Conservation (phyloP, 2,113 vertebrate genomes). For the Jacana jacana region DNA sequence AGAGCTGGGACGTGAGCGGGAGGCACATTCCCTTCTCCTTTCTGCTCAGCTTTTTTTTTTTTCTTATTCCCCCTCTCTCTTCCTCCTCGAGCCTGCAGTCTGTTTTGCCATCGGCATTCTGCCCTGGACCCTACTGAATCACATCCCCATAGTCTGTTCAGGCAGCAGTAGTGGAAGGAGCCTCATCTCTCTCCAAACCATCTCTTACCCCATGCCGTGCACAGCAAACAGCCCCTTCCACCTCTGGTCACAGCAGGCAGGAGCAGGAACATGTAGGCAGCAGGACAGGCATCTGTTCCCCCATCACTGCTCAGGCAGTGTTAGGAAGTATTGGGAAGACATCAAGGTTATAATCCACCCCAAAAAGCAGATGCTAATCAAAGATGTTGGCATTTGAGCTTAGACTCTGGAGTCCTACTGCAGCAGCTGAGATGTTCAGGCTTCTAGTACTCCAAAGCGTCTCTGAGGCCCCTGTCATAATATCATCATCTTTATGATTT, state of each 20-base stretch:
- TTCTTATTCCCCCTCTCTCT: background rate
- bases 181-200: background rate
- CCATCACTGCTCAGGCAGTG: fast-evolving
- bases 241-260: background rate
- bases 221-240: background rate
- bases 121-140: fast-evolving
- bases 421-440: background rate
- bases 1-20: background rate
- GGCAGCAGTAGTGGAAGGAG: background rate
- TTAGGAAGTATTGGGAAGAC: background rate
- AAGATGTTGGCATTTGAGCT: background rate
- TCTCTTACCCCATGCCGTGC: fast-evolving
- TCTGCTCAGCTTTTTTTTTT: background rate
- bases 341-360: background rate
- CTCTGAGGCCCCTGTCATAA: background rate
- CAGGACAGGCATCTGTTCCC: background rate
- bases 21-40: background rate
- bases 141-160: fast-evolving
- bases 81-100: background rate
- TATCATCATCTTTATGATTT: background rate
- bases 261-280: background rate
- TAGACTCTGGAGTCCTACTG: background rate
- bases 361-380: background rate
- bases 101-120: background rate
- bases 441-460: background rate